These are phyloP conservation scores for Mionectes macconnelli DNA, from an alignment of 2,113 vertebrate genomes.

Conservation along the genomic window DNA sequence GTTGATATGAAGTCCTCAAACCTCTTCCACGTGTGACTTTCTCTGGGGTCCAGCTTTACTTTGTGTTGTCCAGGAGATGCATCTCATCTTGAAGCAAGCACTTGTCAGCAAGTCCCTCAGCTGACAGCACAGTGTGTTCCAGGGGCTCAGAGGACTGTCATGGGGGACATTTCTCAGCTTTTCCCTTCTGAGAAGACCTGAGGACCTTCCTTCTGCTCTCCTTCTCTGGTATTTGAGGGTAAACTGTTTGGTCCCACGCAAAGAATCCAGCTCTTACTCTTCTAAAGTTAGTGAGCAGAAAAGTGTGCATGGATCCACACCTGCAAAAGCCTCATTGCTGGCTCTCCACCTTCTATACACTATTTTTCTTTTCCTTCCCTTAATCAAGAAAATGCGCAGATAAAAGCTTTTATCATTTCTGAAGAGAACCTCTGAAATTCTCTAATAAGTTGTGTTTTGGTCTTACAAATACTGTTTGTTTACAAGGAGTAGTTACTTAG, in stretches of 20 bases:
- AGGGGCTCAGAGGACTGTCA: background rate
- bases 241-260: background rate
- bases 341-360: background rate
- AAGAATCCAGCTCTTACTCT: background rate
- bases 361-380: background rate
- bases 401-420: background rate
- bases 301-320: background rate
- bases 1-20: background rate
- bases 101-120: too few species aligned
- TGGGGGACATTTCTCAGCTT: background rate
- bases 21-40: background rate
- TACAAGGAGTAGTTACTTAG: background rate
- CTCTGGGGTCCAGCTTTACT: background rate
- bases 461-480: background rate
- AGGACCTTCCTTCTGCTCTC: background rate
- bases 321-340: background rate
- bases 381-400: background rate
- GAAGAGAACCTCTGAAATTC: background rate
- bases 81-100: fast-evolving
- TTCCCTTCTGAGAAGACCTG: background rate
- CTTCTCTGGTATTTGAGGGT: background rate
- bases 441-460: background rate
- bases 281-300: background rate
- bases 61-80: background rate
- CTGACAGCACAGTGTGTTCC: background rate